Evolutionary conservation across 2,113 vertebrate species (phyloP).

Genomic region (Pandion haliaetus): DNA sequence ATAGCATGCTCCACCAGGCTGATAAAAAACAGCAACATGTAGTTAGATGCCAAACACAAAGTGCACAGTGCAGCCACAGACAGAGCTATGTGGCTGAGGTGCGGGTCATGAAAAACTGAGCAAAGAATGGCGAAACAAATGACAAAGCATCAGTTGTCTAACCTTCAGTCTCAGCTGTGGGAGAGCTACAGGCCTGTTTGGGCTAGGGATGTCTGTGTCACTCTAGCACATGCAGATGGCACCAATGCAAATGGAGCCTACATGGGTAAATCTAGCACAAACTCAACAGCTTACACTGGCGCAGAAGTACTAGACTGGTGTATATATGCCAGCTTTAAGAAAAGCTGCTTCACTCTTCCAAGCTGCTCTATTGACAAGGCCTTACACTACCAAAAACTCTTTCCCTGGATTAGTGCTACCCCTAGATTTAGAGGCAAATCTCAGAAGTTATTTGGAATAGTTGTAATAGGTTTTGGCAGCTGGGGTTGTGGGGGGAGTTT

Average conservation of each 20-base stretch:
- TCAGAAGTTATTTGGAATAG: not conserved
- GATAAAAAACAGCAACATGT: not conserved
- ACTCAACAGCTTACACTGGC: not conserved
- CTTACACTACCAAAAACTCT: not conserved
- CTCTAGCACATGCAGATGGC: not conserved
- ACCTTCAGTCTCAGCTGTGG: not conserved
- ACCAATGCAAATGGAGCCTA: not conserved
- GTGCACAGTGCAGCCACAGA: not conserved
- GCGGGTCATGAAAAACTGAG: not conserved
- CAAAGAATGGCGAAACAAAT: not conserved
- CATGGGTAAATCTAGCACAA: not conserved
- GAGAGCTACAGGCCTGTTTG: not conserved
- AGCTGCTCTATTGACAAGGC: not conserved
- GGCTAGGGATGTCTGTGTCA: not conserved
- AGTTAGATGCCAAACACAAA: not conserved
- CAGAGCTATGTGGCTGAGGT: not conserved
- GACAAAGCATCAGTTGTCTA: not conserved
- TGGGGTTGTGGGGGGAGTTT: not conserved
- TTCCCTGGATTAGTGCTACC: conserved; percentile 2
- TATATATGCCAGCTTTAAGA: not conserved
- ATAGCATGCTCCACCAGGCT: not conserved
- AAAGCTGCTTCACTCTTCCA: not conserved
- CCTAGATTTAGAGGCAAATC: not conserved
- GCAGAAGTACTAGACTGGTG: fast-evolving
- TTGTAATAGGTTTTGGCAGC: not conserved